Conservation (phyloP, 2,113 vertebrate genomes). For the Bubo scandiacus region DNA sequence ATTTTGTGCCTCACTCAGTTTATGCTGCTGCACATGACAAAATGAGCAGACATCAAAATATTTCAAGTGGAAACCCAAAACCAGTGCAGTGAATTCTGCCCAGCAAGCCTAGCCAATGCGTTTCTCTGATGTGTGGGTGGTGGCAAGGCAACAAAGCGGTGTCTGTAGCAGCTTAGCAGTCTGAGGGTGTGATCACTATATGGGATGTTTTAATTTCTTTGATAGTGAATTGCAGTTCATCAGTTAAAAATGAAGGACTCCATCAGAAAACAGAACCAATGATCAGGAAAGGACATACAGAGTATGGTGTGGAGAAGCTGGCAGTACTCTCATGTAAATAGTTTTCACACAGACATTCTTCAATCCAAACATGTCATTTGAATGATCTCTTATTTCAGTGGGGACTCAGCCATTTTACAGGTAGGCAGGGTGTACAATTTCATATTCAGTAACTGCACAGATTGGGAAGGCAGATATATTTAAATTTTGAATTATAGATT, state of each 20-base stretch:
- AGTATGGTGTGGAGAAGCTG: neutral
- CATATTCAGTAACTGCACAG: neutral
- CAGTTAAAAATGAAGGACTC: neutral
- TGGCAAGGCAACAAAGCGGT: neutral
- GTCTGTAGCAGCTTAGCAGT: neutral
- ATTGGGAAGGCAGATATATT: neutral
- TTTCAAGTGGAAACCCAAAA: neutral
- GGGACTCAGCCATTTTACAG: neutral
- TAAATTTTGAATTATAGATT: neutral
- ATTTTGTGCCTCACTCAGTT: neutral
- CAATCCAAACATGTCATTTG: neutral
- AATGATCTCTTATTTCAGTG: neutral
- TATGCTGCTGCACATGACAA: neutral
- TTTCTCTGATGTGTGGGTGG: neutral
- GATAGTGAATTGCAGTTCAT: neutral
- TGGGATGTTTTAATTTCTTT: neutral
- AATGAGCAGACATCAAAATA: neutral
- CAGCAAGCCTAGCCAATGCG: neutral
- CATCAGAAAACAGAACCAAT: neutral
- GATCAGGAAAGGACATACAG: neutral
- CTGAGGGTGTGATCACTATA: neutral
- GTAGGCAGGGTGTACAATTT: neutral
- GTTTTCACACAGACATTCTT: neutral
- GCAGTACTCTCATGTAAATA: neutral
- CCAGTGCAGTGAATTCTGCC: neutral